A percentile compares a stretch with the other conserved stretches of the same genome.
Conservation (phyloP, 1,140 invertebrate genomes). For the Eciton burchellii region DNA sequence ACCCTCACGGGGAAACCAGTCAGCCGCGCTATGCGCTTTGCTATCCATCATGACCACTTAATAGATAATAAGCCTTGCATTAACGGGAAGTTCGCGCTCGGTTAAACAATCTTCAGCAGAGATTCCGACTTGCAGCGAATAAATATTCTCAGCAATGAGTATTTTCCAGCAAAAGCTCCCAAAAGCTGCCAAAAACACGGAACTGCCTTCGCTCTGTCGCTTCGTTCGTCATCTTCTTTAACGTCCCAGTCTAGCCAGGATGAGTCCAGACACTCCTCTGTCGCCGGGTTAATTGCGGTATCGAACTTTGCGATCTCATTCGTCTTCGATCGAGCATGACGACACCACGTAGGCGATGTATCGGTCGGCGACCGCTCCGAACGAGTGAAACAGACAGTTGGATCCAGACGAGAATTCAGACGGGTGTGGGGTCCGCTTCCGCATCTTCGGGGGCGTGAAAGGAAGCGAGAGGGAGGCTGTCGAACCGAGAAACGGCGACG, state of each 20-base stretch:
- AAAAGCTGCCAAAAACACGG: not conserved
- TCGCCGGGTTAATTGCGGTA: conserved; percentile 71
- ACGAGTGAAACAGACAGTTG: conserved; percentile 72
- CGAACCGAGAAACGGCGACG: conserved; percentile 37
- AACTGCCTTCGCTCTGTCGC: too few relatives aligned
- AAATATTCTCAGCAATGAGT: not conserved
- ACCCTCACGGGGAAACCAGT: conserved; percentile 52
- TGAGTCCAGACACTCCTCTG: conserved; percentile 33
- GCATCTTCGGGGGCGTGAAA: conserved; percentile 44
- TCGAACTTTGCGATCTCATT: conserved; percentile 72
- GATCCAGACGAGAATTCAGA: conserved; percentile 25
- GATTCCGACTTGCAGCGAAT: not conserved
- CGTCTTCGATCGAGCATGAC: conserved; percentile 70
- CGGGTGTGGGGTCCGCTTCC: conserved; percentile 28
- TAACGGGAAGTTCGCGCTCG: not conserved
- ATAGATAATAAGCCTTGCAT: conserved; percentile 38
- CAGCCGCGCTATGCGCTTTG: conserved; percentile 10
- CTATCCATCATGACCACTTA: not conserved
- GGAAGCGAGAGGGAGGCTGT: conserved; percentile 52
- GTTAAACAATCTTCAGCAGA: not conserved
- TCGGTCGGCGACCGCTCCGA: conserved; percentile 63
- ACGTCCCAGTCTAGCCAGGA: conserved; percentile 35
- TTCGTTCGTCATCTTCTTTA: conserved; percentile 59
- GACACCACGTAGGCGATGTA: conserved; percentile 65
- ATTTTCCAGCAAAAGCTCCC: not conserved